A percentile compares a stretch with the other conserved stretches of the same genome.
Conservation (phyloP, 1,140 invertebrate species). For the Aphaenogaster rudis region DNA sequence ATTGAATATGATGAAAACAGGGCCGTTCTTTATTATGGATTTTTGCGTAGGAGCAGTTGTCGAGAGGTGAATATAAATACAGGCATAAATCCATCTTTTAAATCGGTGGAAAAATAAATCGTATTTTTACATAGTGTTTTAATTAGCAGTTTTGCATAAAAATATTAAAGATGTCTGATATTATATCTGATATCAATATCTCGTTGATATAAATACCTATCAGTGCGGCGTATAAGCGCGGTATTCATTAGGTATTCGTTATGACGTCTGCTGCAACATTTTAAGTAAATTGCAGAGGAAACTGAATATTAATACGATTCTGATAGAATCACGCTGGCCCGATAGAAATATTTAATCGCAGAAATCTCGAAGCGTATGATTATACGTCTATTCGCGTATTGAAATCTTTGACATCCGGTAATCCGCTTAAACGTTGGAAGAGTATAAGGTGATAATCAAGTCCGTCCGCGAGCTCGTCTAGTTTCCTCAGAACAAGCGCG, state of each 20-base stretch:
- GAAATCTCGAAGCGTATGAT: constrained; percentile 2
- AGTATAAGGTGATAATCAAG: constrained; percentile 24
- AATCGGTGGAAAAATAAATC: neutral
- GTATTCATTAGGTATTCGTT: neutral
- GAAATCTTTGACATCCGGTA: neutral
- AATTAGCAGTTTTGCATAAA: neutral
- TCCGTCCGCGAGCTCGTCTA: constrained; percentile 16
- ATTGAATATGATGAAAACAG: constrained; percentile 4
- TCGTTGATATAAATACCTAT: neutral
- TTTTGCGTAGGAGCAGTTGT: neutral
- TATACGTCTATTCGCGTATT: neutral
- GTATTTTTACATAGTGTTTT: neutral
- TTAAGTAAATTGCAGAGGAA: constrained; percentile 5
- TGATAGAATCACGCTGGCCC: neutral
- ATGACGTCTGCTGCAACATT: neutral
- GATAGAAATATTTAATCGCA: constrained; percentile 27
- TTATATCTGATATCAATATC: neutral
- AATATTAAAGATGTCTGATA: neutral
- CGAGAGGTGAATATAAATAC: neutral
- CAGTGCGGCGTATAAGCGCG: neutral
- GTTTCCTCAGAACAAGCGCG: constrained; percentile 1
- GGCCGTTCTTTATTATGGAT: neutral
- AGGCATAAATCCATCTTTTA: neutral
- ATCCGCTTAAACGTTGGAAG: constrained; percentile 16
- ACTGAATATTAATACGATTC: constrained; percentile 10